Conservation (phyloP, 2,888 invertebrate genomes). For the Deilephila elpenor region DNA sequence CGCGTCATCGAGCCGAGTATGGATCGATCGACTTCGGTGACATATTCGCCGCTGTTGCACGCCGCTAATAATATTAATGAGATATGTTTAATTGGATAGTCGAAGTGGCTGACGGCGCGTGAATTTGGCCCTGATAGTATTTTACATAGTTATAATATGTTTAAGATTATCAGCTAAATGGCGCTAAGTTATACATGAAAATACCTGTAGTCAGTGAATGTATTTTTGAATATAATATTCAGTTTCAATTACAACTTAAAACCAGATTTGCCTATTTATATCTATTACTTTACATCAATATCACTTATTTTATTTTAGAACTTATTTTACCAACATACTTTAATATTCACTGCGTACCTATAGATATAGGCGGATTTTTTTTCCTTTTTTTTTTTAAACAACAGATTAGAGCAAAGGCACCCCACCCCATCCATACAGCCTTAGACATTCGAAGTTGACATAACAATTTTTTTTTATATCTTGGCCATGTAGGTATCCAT, state of each 20-base stretch:
- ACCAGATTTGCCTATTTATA: no score
- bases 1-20: slow-evolving; percentile 1
- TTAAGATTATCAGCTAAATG: neutral
- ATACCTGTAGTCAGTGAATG: neutral
- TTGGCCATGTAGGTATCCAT: no score
- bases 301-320: no score
- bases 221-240: no score
- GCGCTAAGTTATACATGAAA: neutral
- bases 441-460: no score
- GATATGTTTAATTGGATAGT: slow-evolving; percentile 28
- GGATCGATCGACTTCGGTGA: neutral
- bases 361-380: no score
- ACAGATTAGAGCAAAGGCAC: neutral
- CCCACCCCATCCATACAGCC: neutral
- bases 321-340: neutral
- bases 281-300: no score
- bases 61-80: slow-evolving; percentile 20
- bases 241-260: no score
- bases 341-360: neutral
- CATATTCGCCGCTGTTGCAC: slow-evolving; percentile 18
- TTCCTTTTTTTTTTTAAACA: neutral
- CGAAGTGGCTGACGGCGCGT: slow-evolving; percentile 9
- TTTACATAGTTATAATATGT: neutral
- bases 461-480: no score
- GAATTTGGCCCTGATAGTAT: neutral